These are phyloP conservation scores for Aurelia sp. DNA, from an alignment of 30 jellyfish, hydroid and myxozoan genomes.

Conservation along the genomic window DNA sequence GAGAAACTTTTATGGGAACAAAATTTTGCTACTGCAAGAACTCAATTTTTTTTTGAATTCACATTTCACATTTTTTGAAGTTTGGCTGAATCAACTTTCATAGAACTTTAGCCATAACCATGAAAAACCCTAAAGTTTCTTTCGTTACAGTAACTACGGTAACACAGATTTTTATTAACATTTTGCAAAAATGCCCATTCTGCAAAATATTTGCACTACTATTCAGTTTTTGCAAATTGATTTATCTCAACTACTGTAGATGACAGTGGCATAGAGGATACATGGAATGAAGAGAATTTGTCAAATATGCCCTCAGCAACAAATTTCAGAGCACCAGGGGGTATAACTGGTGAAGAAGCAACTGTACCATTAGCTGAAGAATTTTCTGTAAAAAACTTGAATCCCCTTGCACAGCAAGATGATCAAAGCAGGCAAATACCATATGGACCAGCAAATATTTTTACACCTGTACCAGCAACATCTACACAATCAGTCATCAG, in stretches of 20 bases:
- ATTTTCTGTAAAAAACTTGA: conserved; percentile 15
- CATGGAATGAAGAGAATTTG: conserved; percentile 76
- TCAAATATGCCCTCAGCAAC: conserved; percentile 29
- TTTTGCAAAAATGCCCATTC: too few relatives aligned
- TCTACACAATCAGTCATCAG: conserved; percentile 7
- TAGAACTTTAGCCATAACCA: too few relatives aligned
- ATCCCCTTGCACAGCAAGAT: conserved; percentile 52
- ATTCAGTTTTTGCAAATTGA: too few relatives aligned
- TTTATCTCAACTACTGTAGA: conserved; percentile 27
- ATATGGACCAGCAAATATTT: conserved; percentile 58
- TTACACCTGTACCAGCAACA: conserved; percentile 19
- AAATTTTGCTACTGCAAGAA: too few relatives aligned
- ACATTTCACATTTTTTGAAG: too few relatives aligned
- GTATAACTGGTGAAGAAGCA: neutral
- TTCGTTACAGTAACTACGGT: too few relatives aligned
- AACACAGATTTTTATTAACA: too few relatives aligned
- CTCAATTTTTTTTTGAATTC: too few relatives aligned
- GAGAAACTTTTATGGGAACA: too few relatives aligned
- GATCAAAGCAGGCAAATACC: conserved; percentile 23
- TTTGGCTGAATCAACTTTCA: too few relatives aligned
- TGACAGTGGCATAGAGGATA: conserved; percentile 91
- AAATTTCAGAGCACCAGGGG: conserved; percentile 17
- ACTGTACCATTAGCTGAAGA: conserved; percentile 14
- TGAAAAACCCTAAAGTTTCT: too few relatives aligned
- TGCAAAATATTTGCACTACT: too few relatives aligned